Evolutionary conservation across 2,797 vertebrate species (phyloP), one percentile per base, ranked within the genome.

Genomic region (Sphenodon punctatus): DNA sequence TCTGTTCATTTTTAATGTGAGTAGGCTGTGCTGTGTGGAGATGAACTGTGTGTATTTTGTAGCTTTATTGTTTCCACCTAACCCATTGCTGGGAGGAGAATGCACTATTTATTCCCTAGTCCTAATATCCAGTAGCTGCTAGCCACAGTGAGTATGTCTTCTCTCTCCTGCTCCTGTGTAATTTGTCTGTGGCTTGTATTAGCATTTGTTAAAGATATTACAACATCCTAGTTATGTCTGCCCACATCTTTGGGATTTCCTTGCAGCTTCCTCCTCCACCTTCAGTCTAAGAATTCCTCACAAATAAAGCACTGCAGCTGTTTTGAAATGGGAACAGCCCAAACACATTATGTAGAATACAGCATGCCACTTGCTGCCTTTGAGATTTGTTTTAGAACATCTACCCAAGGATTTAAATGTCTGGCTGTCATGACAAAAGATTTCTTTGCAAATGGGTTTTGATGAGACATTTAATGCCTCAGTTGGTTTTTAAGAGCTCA

Each of bases 191-290:
- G 59, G 3, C 32, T 55, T 14, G 17, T 15, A 1, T 10, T 25
- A 1, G 4, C 3, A 2, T 22, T 7, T 8, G 9, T 38, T 25
- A 2, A 53, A 4, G 1, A 0, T 5, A 22, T 2, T 3, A 22
- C 13, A 22, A 2, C 41, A 0, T 1, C 32, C 5, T 1, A 2
- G 45, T 1, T 32, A 67, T 34, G 39, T 36, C 68, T 30, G 7
- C 32, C 27, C 34, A 60, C 30, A 17, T 58, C 20, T 49, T 23
- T 60, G 20, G 19, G 48, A 49, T 23, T 42, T 58, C 39, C 41
- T n/a, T 27, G 14, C 19, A n/a, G 38, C 11, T 51, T 41, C 20
- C 23, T 75, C 42, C 75, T 4, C 10, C n/a, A n/a, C 63, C 63
- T 61, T 41, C 32, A 22, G 42, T n/a, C 41, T 56, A 56, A 39